These are phyloP conservation scores for Popillia japonica DNA, from an alignment of 1,140 invertebrate species.

Conservation along the genomic window DNA sequence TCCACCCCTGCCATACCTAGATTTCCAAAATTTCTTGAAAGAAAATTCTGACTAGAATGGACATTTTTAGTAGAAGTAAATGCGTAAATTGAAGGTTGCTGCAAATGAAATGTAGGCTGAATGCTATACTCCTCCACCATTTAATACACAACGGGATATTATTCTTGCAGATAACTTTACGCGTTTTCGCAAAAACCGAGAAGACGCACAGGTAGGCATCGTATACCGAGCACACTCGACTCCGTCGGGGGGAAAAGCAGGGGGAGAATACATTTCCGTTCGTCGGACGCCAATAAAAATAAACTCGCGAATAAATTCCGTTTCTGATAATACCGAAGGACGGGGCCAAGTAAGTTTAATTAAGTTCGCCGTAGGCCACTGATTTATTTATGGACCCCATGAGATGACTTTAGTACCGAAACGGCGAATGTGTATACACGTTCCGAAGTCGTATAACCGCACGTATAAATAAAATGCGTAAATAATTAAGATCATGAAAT, in stretches of 20 bases:
- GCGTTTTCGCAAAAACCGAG: too few species aligned
- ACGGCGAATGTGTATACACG: background rate
- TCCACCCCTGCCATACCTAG: too few species aligned
- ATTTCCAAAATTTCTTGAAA: too few species aligned
- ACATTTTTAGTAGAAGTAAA: too few species aligned
- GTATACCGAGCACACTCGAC: background rate
- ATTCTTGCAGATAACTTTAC: too few species aligned
- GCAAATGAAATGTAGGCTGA: too few species aligned
- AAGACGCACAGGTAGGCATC: too few species aligned
- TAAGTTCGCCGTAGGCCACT: conserved; percentile 26
- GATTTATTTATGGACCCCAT: conserved; percentile 16
- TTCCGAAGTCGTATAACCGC: background rate
- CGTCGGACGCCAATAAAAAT: conserved; percentile 21
- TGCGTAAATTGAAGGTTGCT: too few species aligned
- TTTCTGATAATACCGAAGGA: conserved; percentile 27
- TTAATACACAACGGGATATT: too few species aligned
- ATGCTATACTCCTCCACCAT: too few species aligned
- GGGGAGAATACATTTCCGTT: conserved; percentile 23
- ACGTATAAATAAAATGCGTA: background rate
- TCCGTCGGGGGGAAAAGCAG: background rate
- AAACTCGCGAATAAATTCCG: conserved; percentile 6
- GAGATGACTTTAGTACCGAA: background rate
- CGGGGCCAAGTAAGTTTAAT: conserved; percentile 18
- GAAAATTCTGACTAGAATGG: too few species aligned
- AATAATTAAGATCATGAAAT: background rate